phyloP scores from a whole-genome alignment of 2,797 vertebrate species.

The Helostoma temminkii region DNA sequence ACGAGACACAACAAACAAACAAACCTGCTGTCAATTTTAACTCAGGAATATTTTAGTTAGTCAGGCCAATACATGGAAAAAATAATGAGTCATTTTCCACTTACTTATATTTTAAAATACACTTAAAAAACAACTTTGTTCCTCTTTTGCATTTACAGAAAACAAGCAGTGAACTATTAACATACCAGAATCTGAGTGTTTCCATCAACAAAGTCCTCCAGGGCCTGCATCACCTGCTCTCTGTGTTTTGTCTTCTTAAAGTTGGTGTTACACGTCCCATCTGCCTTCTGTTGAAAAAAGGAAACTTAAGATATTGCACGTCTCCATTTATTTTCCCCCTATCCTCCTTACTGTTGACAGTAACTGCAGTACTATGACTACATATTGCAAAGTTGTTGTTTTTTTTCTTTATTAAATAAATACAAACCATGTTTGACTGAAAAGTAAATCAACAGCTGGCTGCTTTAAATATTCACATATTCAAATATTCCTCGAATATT shows the following conservation, averaged over 20 bases:
- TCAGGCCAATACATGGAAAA: too few species aligned
- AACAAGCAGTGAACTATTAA: background rate
- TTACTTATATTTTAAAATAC: too few species aligned
- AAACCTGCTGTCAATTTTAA: too few species aligned
- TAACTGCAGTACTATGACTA: background rate
- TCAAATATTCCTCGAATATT: constrained; percentile 15
- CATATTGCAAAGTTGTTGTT: background rate
- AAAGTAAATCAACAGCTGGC: constrained; percentile 7
- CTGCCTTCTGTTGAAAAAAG: constrained; percentile 78
- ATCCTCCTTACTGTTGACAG: background rate
- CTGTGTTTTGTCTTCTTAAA: constrained; percentile 87
- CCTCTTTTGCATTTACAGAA: background rate
- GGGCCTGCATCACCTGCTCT: constrained; percentile 85
- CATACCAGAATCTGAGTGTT: constrained; percentile 83
- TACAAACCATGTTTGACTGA: constrained; percentile 3
- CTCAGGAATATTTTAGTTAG: too few species aligned
- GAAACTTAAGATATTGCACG: background rate
- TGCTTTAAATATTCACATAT: constrained; percentile 6
- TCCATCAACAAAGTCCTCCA: constrained; percentile 84
- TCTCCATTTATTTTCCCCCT: background rate
- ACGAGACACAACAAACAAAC: too few species aligned
- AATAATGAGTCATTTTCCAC: too few species aligned
- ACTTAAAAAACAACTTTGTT: background rate
- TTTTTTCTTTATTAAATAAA: background rate
- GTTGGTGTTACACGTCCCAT: constrained; percentile 87